Conservation (phyloP, 2,113 vertebrate species). For the Rhinolophus sinicus region DNA sequence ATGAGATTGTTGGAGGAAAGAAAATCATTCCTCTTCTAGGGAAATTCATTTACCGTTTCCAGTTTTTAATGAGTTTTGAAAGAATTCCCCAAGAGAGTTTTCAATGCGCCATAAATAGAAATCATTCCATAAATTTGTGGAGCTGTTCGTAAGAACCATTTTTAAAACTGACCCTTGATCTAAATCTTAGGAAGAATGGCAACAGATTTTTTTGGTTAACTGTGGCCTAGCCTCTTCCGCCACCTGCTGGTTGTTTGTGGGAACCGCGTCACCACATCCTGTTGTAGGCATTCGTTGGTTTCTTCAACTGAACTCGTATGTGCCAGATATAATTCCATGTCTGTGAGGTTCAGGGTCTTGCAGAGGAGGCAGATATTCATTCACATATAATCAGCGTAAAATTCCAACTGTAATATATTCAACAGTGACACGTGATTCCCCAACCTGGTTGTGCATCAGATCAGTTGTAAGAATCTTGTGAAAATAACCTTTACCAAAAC, state of each 20-base stretch:
- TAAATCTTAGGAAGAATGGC: neutral
- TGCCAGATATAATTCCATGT: neutral
- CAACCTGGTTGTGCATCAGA: neutral
- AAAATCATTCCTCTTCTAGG: neutral
- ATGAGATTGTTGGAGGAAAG: neutral
- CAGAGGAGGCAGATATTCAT: neutral
- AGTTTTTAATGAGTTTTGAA: neutral
- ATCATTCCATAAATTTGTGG: neutral
- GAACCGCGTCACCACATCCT: neutral
- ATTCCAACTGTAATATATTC: neutral
- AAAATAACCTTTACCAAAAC: neutral
- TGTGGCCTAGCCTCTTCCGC: slow-evolving; percentile 36
- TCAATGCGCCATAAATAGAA: neutral
- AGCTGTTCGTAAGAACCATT: neutral
- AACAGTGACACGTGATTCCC: neutral
- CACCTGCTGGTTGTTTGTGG: slow-evolving; percentile 32
- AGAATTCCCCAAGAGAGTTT: neutral
- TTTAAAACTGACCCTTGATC: neutral
- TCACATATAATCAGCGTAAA: neutral
- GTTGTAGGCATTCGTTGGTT: neutral
- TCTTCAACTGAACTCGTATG: neutral
- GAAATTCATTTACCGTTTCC: neutral
- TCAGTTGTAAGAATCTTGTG: neutral
- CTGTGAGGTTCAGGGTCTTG: neutral
- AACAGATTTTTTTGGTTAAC: accelerated